phyloP scores from a whole-genome alignment of 2,797 vertebrate genomes.

The Acipenser oxyrinchus region DNA sequence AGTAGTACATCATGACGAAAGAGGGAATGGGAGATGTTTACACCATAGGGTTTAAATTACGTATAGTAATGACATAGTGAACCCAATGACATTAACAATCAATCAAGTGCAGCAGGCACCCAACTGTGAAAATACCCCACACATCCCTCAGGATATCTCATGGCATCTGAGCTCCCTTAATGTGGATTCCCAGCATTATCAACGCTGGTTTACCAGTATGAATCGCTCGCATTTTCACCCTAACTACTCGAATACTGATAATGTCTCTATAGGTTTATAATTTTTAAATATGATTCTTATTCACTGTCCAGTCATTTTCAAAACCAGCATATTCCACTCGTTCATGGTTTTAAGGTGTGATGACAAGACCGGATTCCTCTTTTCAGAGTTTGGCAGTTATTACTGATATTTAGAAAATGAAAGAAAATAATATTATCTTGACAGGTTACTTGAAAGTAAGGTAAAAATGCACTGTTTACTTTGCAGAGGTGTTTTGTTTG shows the following conservation, averaged over 20 bases:
- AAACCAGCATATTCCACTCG: not conserved
- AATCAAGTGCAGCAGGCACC: not conserved
- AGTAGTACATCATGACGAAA: too few species aligned
- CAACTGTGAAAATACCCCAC: not conserved
- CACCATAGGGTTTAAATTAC: too few species aligned
- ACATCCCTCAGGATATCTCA: not conserved
- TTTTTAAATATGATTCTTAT: not conserved
- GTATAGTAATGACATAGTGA: not conserved
- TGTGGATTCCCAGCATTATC: not conserved
- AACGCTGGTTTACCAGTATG: not conserved
- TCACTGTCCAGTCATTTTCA: not conserved
- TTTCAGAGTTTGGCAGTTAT: too few species aligned
- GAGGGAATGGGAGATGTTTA: too few species aligned
- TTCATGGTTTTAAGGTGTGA: not conserved
- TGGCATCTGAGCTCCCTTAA: not conserved
- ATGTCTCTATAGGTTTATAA: not conserved
- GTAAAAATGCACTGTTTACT: too few species aligned
- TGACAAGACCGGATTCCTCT: not conserved
- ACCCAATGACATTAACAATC: not conserved
- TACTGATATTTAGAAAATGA: too few species aligned
- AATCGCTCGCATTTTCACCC: not conserved
- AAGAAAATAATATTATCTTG: too few species aligned
- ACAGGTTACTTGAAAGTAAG: too few species aligned
- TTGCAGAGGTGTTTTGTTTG: too few species aligned
- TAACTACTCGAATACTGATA: not conserved